Base-by-base conservation (phyloP, 2,797 vertebrate genomes). In the Clarias fuscus region DNA sequence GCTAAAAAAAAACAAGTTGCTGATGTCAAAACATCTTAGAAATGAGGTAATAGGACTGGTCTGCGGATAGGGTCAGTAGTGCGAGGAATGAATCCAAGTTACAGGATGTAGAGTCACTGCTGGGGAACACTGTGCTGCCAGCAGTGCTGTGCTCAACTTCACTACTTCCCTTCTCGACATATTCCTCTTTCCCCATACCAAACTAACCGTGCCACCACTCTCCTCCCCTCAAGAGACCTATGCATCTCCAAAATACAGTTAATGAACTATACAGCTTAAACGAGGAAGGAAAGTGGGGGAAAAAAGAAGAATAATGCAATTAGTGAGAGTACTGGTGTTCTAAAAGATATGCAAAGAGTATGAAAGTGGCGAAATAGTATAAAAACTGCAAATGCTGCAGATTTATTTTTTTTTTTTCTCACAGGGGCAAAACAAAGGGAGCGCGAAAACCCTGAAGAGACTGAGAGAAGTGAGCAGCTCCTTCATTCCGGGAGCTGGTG, bases 311-410 rank as follows among this genome's bases (percentile, higher is more conserved):
- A 93, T 94, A 92, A 94, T 93, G 93, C 94, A 95, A 95, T 94
- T 94, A 95, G 93, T 91, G 90, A 91, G 91, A 93, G 91, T 92
- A 92, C 89, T 93, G 89, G 90, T 62, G 92, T 93, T 92, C 93
- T 93, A 93, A 91, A 91, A 93, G 93, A 93, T 90, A 91, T 87
- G 93, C 93, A 94, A 92, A 89, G 84, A 78, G 88, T 87, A 90
- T 75, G 89, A 89, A 88, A 91, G 89, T 80, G 90, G 83, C 76
- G 84, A 87, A 89, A 76, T 71, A n/a, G 64, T 22, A 64, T 27
- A 61, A 91, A 93, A 93, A 93, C n/a, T 92, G 94, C 94, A 94
- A 91, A 94, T 91, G 90, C 92, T 94, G 94, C 94, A 93, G 89
- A 93, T 93, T 92, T 88, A 73, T 15, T 82, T 64, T 92, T 88